phyloP scores from a whole-genome alignment of 2,113 vertebrate genomes.

The Callipepla squamata region DNA sequence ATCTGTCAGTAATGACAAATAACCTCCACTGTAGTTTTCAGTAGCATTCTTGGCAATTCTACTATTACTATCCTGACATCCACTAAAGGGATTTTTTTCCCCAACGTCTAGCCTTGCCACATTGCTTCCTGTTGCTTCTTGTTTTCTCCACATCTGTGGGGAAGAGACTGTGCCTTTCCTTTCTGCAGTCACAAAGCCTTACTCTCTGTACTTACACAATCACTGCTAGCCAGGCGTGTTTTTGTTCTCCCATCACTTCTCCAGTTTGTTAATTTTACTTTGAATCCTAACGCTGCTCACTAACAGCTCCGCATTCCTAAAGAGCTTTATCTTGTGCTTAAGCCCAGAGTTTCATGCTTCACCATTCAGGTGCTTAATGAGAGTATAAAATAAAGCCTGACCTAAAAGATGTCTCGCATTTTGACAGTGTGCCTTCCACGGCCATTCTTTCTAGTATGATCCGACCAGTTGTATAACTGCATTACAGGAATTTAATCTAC shows the following conservation, averaged over 20 bases:
- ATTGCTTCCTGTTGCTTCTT: neutral
- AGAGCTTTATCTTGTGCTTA: neutral
- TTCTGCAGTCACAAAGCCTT: neutral
- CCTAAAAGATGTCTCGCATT: neutral
- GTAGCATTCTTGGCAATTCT: neutral
- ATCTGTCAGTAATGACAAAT: neutral
- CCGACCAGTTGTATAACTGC: neutral
- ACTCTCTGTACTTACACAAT: neutral
- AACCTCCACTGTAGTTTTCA: neutral
- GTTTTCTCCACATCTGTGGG: neutral
- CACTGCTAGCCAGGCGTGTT: neutral
- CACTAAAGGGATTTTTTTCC: neutral
- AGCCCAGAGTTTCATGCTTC: neutral
- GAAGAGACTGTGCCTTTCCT: neutral
- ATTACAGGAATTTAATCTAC: neutral
- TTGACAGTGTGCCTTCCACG: neutral
- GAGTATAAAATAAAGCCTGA: neutral
- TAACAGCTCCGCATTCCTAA: neutral
- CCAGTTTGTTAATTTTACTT: neutral
- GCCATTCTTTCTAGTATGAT: neutral
- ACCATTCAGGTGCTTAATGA: neutral
- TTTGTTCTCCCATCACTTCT: neutral
- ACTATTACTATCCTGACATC: neutral
- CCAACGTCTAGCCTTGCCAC: accelerated
- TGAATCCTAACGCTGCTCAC: neutral